Base-by-base conservation (phyloP, 1,140 invertebrate species). In the Fopius arisanus region DNA sequence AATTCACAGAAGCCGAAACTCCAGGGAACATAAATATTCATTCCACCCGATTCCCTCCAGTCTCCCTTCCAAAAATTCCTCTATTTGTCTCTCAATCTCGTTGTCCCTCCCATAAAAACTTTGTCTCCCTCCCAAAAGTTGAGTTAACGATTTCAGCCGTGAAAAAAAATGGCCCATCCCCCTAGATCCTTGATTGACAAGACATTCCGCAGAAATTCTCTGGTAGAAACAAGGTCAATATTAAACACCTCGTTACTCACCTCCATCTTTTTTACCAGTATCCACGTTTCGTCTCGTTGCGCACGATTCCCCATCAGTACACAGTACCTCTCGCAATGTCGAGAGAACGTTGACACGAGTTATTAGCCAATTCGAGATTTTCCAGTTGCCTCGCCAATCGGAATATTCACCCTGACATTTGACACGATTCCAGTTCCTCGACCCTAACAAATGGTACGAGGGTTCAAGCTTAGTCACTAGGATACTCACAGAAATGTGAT, bases 351-450 rank as follows among this genome's bases (percentile, higher is more conserved):
- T 71, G 69, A 67, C 63, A 75, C 63, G 63, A 67, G 62, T 67
- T 71, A 75, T 75, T 75, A 71, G 63, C 63, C 69, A 71, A 75
- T 70, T 70, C 19, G 59, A 54, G 41, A 37, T 70, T 75, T 75
- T 67, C 33, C 62, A 67, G 51, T 70, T 23, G 21, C 33, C 33
- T 10, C 41, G 41, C 23, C 43, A 54, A 54, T 67, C 31, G 16
- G n/a, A 67, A 40, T 37, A 40, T 67, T 67, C 21, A 3, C n/a
- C 48, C 19, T 54, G 29, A 23, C 23, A 29, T 70, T 59, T 37
- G 26, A 40, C 28, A 70, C 48, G 31, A 51, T 10, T 59, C 19
- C 41, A 26, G 41, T 48, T n/a, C 67, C 40, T 23, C 37, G 23
- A 43, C 19, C 37, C 41, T 29, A 51, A 59, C 23, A 28, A 59